A percentile compares a stretch with the other conserved stretches of the same genome.
Conservation (phyloP, 2,888 invertebrate genomes). For the Athalia circularis region DNA sequence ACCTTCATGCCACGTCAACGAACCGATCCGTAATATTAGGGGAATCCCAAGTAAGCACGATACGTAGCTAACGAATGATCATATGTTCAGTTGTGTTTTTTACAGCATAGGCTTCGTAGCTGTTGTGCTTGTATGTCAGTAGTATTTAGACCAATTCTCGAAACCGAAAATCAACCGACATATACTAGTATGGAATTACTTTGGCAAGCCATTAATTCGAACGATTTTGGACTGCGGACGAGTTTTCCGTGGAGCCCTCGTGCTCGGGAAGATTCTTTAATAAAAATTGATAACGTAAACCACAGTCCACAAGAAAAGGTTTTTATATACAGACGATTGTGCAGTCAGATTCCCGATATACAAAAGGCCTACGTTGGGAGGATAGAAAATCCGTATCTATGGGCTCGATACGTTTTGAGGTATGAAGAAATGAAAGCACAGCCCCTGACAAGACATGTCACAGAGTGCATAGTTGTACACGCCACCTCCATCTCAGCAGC, state of each 20-base stretch:
- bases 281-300: neutral
- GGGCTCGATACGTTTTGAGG: conserved; percentile 25
- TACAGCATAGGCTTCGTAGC: neutral
- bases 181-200: conserved; percentile 13
- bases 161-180: neutral
- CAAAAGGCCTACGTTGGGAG: conserved; percentile 3
- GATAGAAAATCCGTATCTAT: conserved; percentile 28
- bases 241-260: neutral
- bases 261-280: neutral
- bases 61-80: no score
- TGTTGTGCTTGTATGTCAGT: neutral
- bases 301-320: neutral
- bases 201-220: neutral
- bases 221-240: conserved; percentile 20
- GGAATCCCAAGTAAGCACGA: neutral
- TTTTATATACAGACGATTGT: neutral
- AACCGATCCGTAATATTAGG: neutral
- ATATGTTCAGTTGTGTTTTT: no score
- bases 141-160: neutral
- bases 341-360: neutral
- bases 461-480: conserved; percentile 11
- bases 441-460: neutral
- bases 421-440: conserved; percentile 34
- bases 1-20: neutral
- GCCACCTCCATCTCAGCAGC: conserved; percentile 30